Conservation (phyloP, 2,113 vertebrate species). For the Gambusia holbrooki region DNA sequence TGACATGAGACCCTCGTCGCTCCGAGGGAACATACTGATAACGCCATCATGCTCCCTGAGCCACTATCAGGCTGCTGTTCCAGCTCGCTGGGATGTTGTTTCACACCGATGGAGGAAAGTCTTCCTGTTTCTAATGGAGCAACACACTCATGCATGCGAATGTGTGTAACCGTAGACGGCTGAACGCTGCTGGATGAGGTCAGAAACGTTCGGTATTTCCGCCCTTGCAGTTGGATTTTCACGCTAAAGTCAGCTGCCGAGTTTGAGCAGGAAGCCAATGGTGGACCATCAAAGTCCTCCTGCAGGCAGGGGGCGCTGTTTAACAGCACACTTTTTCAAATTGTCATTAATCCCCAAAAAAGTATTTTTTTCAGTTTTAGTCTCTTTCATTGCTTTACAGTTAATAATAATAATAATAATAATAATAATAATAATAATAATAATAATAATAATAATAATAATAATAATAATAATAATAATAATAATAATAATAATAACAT, state of each 20-base stretch:
- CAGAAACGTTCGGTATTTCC: constrained; percentile 55
- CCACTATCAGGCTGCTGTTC: constrained; percentile 37
- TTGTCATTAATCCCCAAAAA: too few relatives aligned
- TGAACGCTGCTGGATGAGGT: constrained; percentile 55
- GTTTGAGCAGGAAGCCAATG: constrained; percentile 33
- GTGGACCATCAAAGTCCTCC: constrained; percentile 20
- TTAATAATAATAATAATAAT: too few relatives aligned
- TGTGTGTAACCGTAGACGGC: constrained; percentile 40
- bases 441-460: too few relatives aligned
- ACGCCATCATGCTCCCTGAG: not conserved
- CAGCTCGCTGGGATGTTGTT: constrained; percentile 43
- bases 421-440: too few relatives aligned
- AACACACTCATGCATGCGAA: constrained; percentile 1
- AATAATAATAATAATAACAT: too few relatives aligned
- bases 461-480: too few relatives aligned
- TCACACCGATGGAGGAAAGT: constrained; percentile 49
- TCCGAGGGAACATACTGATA: not conserved
- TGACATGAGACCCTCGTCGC: not conserved
- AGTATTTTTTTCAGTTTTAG: too few relatives aligned
- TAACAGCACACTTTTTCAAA: too few relatives aligned
- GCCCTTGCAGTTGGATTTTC: constrained; percentile 37
- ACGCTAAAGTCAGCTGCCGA: constrained; percentile 32
- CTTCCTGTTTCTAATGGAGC: constrained; percentile 17
- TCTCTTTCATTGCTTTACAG: too few relatives aligned
- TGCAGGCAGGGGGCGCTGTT: constrained; percentile 9